These are phyloP conservation scores for Climacteris rufus DNA, from an alignment of 2,113 vertebrate genomes.

Conservation along the genomic window DNA sequence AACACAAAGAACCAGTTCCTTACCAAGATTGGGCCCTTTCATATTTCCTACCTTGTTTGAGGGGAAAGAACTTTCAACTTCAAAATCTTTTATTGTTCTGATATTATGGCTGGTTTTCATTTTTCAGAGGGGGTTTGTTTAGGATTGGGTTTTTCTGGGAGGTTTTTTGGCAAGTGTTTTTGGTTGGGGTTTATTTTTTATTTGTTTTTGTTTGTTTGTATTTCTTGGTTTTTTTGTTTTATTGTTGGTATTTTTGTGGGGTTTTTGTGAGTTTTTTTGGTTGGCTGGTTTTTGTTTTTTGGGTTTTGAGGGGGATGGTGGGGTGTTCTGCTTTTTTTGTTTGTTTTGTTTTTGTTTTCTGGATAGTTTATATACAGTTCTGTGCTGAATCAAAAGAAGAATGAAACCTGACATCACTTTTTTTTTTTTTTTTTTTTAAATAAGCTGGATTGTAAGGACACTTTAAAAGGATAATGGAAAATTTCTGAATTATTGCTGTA, in stretches of 20 bases:
- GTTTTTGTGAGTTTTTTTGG: too few species aligned
- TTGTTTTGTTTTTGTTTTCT: background rate
- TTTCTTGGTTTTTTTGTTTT: background rate
- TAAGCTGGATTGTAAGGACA: background rate
- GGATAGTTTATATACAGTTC: background rate
- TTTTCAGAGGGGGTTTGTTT: background rate
- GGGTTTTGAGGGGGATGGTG: too few species aligned
- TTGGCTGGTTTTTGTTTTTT: background rate
- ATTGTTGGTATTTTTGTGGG: too few species aligned
- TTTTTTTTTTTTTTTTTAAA: background rate
- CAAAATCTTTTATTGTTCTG: background rate
- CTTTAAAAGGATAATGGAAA: background rate
- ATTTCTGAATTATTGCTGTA: background rate
- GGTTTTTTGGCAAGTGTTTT: too few species aligned
- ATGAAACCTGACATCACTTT: background rate
- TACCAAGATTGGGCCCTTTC: background rate
- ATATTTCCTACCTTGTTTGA: background rate
- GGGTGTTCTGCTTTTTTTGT: too few species aligned
- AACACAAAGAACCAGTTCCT: background rate
- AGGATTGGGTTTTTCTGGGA: too few species aligned
- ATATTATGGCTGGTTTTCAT: background rate
- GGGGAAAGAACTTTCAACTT: background rate
- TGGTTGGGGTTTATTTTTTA: too few species aligned
- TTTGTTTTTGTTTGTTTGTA: background rate
- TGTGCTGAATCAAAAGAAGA: background rate